Base-by-base conservation (phyloP, 1,140 invertebrate species). In the Zaprionus ghesquierei region DNA sequence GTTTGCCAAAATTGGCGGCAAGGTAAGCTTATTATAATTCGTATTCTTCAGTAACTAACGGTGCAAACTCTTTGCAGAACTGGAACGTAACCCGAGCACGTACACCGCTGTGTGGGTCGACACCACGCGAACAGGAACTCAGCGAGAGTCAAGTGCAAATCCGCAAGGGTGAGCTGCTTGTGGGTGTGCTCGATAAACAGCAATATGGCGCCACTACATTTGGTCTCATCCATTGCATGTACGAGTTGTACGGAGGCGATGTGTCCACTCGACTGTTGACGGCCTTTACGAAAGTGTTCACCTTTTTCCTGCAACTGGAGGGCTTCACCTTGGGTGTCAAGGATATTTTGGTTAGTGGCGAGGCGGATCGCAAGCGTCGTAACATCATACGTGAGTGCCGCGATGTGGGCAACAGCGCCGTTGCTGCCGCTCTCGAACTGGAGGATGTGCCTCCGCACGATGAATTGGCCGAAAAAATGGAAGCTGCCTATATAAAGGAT, bases 161-260 rank as follows among this genome's bases (percentile, higher is more conserved):
- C 75, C 92, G 96, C 54, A 93, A 96, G 58, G 98, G 98, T 6
- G 96, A 99, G 92, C 92, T 99, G 8, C 89, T 99, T 1, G 95
- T 94, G 79, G 99, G 99, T 4, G 95, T 99, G n/a, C 93, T 99
- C 35, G 99, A 99, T 92, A 99, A 99, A 93, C 96, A 95, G 29
- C 98, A 99, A 90, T 98, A 98, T 92, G 99, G 99, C 18, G 96
- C 98, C 0, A 98, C 98, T 1, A 95, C 96, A 3, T 99, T 97
- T 92, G 97, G 98, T 79, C 94, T 99, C 10, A 95, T 99, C 15
- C 98, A 99, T 91, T 96, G 96, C 75, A 95, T 98, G 92, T 98
- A 96, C 92, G 98, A 99, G 94, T 91, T 99, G 8, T 99, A 99
- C 93, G 98, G 99, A 4, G 97, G 97, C 25, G 92, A 94, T 50